These are phyloP conservation scores for Pseudachorutes palmiensis DNA, from an alignment of 1,140 invertebrate species.

Conservation along the genomic window DNA sequence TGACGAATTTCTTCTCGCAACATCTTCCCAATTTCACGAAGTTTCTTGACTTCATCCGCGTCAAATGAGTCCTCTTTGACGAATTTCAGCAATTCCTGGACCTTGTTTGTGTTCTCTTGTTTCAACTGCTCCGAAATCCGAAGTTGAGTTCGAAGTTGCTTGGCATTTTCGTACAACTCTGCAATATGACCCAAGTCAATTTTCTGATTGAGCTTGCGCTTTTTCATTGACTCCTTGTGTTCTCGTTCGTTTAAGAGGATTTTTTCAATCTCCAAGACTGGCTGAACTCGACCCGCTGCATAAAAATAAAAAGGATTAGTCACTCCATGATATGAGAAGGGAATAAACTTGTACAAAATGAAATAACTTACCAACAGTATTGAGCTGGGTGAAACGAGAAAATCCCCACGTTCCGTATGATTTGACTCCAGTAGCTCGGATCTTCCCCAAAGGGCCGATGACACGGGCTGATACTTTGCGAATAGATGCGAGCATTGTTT, in stretches of 20 bases:
- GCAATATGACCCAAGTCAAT: not conserved
- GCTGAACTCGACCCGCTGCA: slow-evolving; percentile 21
- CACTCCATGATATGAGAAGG: too few relatives aligned
- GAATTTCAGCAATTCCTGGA: slow-evolving; percentile 34
- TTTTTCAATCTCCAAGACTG: slow-evolving; percentile 28
- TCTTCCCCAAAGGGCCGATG: not conserved
- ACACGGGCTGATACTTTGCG: too few relatives aligned
- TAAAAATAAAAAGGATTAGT: slow-evolving; percentile 4
- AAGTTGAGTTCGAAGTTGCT: not conserved
- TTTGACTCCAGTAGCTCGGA: too few relatives aligned
- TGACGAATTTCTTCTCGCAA: slow-evolving; percentile 49
- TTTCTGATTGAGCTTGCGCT: slow-evolving; percentile 1
- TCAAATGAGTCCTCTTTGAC: slow-evolving; percentile 41
- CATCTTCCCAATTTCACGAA: slow-evolving; percentile 48
- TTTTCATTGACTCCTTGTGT: slow-evolving; percentile 22
- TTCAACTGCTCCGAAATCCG: slow-evolving; percentile 7
- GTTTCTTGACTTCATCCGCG: slow-evolving; percentile 40
- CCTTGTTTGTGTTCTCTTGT: slow-evolving; percentile 16
- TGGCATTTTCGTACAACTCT: slow-evolving; percentile 18
- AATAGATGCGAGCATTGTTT: too few relatives aligned
- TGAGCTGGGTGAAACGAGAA: slow-evolving; percentile 10
- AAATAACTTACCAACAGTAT: slow-evolving; percentile 12
- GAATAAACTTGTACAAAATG: too few relatives aligned
- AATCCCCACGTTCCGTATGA: slow-evolving; percentile 20
- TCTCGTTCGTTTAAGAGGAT: slow-evolving; percentile 11